phyloP scores from a whole-genome alignment of 2,113 vertebrate species.

The Trogon surrucura region DNA sequence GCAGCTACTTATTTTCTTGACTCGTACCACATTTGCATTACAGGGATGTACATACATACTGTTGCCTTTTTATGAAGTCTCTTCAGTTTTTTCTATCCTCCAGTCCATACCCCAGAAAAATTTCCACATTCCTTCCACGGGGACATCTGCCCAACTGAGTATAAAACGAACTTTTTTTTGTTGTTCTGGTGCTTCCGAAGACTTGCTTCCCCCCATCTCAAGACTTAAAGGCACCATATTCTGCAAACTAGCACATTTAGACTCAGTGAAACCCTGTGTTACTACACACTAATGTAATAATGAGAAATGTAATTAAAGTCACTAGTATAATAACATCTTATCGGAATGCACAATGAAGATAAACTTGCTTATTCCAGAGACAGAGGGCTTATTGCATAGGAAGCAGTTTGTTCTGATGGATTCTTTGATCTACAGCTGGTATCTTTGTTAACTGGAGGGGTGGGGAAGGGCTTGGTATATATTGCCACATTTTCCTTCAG shows the following conservation, averaged over 20 bases:
- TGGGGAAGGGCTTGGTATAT: background rate
- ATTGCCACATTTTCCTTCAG: background rate
- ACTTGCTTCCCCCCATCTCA: background rate
- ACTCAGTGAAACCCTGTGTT: slow-evolving; percentile 53
- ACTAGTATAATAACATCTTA: slow-evolving; percentile 71
- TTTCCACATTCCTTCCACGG: background rate
- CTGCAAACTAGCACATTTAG: slow-evolving; percentile 58
- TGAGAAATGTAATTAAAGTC: slow-evolving; percentile 72
- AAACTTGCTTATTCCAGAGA: slow-evolving; percentile 71
- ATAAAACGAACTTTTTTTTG: background rate
- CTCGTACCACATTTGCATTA: background rate
- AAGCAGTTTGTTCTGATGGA: slow-evolving; percentile 63
- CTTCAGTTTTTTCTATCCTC: background rate
- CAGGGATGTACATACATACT: background rate
- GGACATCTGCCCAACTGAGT: background rate
- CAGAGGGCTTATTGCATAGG: slow-evolving; percentile 66
- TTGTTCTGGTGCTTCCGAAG: background rate
- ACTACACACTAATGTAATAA: slow-evolving; percentile 67
- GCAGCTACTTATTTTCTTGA: background rate
- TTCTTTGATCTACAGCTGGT: slow-evolving; percentile 37
- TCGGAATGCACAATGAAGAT: slow-evolving; percentile 73
- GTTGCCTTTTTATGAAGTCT: background rate
- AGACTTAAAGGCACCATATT: slow-evolving; percentile 68
- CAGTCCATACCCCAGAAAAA: background rate
- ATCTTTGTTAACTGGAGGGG: slow-evolving; percentile 47